Percentiles rank a stretch among this genome's conserved stretches.
Evolutionary conservation across 2,113 vertebrate genomes (phyloP).

Genomic region (Galbula dea): DNA sequence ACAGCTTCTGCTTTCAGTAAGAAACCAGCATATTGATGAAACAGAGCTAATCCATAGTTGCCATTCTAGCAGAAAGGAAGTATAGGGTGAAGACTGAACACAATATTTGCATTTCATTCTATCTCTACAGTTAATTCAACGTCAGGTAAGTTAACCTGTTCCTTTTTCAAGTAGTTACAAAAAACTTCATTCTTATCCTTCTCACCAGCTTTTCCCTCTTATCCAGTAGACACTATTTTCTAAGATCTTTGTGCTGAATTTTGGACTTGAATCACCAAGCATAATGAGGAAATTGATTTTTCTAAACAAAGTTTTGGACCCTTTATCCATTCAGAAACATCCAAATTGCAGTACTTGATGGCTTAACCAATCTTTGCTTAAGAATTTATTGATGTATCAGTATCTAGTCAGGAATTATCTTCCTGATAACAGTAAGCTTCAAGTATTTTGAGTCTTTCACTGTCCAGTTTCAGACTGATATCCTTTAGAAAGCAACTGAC

Average conservation of each 20-base stretch:
- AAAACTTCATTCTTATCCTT: background rate
- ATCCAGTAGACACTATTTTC: background rate
- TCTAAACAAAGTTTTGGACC: background rate
- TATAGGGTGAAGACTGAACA: background rate
- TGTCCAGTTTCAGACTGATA: background rate
- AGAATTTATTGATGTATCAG: background rate
- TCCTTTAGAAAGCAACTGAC: background rate
- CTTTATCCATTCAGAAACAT: background rate
- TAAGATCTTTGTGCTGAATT: background rate
- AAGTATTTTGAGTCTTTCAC: background rate
- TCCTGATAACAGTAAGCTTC: background rate
- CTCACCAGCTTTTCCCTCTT: background rate
- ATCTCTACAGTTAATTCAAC: background rate
- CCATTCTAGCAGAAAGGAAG: background rate
- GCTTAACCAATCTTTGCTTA: background rate
- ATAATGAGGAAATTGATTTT: background rate
- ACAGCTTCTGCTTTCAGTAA: background rate
- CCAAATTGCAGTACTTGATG: background rate
- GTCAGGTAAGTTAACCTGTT: background rate
- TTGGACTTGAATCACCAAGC: background rate
- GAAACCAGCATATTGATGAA: background rate
- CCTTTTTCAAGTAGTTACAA: background rate
- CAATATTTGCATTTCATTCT: background rate
- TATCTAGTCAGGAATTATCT: background rate
- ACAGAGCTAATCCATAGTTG: background rate